Base-by-base conservation (phyloP, 2,113 vertebrate genomes). In the Agelaius tricolor region DNA sequence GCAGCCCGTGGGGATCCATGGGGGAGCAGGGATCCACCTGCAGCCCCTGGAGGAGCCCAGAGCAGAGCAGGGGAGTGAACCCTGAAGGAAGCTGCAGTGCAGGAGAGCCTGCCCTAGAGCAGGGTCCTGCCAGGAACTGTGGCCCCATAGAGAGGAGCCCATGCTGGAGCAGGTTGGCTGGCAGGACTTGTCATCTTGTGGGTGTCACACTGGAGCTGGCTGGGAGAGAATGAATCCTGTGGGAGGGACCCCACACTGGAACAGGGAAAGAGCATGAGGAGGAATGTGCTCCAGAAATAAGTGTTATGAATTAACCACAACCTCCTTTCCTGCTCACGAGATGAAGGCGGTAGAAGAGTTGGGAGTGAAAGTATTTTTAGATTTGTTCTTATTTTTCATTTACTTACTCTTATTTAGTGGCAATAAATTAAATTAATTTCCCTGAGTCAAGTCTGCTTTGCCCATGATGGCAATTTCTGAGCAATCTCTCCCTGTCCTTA, bases 41-140 rank as follows among this genome's bases (percentile, higher is more conserved):
- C 47, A 84, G 69, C 17, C 22, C 2, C 1, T 39, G n/a, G 26
- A 61, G 3, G 11, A 30, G 7, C 13, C 41, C 2, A 39, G 0
- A 0, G 4, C 0, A 0, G 37, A 58, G 52, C 37, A 43, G 11
- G 31, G 22, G 21, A 9, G 8, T 39, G 18, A 58, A 8, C 17
- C 33, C 51, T 17, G 41, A 62, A 54, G 46, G 46, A 43, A 49
- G 28, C 2, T 72, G 37, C 15, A 37, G 37, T 9, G 37, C 37
- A 37, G 37, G 37, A 37, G 37, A 37, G 37, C 37, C 37, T 37
- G 37, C 37, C 37, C 37, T 37, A 37, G 37, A 37, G 37, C 37
- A 54, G 52, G 10, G 52, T 54, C 28, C 52, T 30, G 28, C 52
- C 52, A 30, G 27, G 47, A 49, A 0, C 6, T 26, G 16, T 28